Evolutionary conservation across 1,140 invertebrate genomes (phyloP).

Genomic region (Drosophila suzukii): DNA sequence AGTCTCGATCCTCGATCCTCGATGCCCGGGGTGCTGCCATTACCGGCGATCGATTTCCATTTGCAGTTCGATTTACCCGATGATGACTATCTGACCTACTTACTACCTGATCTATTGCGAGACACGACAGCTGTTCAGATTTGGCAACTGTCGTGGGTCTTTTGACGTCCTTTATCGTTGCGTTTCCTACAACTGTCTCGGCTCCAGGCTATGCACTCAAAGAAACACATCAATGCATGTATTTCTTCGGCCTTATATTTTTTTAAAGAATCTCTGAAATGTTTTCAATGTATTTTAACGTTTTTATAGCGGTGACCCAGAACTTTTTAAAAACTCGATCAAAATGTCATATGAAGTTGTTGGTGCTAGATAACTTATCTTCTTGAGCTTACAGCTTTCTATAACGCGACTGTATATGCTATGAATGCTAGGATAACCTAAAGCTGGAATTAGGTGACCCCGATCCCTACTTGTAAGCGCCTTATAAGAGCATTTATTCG

Average conservation of each 20-base stretch:
- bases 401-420: no score
- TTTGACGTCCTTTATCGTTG: constrained; percentile 2
- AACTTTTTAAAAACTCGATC: neutral
- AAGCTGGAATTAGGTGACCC: no score
- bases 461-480: no score
- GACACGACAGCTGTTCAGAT: constrained; percentile 33
- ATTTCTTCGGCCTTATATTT: neutral
- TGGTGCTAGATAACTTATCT: no score
- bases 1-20: constrained; percentile 1
- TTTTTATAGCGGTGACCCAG: no score
- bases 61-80: constrained; percentile 27
- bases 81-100: constrained; percentile 34
- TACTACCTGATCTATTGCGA: constrained; percentile 45
- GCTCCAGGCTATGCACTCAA: neutral
- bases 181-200: constrained; percentile 2
- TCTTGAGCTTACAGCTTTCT: no score
- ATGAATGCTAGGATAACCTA: no score
- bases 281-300: no score
- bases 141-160: constrained; percentile 42
- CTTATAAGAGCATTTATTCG: no score
- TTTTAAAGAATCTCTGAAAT: neutral
- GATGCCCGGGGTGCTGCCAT: constrained; percentile 52
- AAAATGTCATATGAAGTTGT: no score
- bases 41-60: constrained; percentile 47
- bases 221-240: neutral